These are phyloP conservation scores for Cacatua alba DNA, from an alignment of 2,113 vertebrate species.

Conservation along the genomic window DNA sequence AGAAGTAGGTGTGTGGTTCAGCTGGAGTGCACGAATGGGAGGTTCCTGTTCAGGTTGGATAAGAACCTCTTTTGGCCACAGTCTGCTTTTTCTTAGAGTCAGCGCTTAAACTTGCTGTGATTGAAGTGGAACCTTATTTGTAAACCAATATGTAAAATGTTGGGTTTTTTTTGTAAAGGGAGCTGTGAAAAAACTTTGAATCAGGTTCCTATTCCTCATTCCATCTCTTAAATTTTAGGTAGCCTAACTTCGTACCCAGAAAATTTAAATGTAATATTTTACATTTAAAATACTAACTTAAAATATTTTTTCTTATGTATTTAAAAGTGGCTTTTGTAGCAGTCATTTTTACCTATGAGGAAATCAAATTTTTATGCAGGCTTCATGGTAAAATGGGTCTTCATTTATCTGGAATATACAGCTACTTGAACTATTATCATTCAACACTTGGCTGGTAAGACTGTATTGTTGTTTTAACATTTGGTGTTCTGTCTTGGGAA, in stretches of 20 bases:
- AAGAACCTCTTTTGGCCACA: neutral
- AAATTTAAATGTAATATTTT: neutral
- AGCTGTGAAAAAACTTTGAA: neutral
- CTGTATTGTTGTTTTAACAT: conserved; percentile 63
- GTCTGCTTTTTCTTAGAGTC: neutral
- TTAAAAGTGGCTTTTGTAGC: neutral
- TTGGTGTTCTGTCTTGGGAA: conserved; percentile 66
- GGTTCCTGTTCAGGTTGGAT: neutral
- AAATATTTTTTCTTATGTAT: neutral
- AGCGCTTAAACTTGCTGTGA: neutral
- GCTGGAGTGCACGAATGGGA: neutral
- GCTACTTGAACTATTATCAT: neutral
- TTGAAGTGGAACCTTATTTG: neutral
- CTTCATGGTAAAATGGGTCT: conserved; percentile 19
- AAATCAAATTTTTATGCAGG: conserved; percentile 7
- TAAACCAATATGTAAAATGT: neutral
- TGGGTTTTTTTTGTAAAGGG: neutral
- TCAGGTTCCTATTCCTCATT: neutral
- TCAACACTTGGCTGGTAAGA: conserved; percentile 6
- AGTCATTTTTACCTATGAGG: neutral
- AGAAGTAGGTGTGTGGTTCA: neutral
- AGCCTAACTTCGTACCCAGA: neutral
- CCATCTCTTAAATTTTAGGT: neutral
- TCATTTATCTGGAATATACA: neutral
- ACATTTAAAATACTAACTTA: neutral